Conservation (phyloP, 2,113 vertebrate species). For the Syngnathoides biaculeatus region DNA sequence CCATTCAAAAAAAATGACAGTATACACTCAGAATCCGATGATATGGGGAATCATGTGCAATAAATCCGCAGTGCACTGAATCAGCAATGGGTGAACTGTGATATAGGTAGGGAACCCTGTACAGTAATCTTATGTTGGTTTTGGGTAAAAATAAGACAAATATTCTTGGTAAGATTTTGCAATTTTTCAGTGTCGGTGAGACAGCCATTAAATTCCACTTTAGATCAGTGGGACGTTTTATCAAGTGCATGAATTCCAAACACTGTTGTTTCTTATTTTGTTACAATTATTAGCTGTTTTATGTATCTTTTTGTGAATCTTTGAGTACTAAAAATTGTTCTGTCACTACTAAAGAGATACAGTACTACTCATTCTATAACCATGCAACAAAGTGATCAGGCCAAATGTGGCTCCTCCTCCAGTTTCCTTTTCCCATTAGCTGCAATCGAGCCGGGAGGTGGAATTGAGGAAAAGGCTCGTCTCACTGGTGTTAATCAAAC, state of each 20-base stretch:
- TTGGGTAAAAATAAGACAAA: too few species aligned
- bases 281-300: conserved; percentile 66
- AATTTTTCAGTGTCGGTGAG: not conserved
- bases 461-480: conserved; percentile 38
- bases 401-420: conserved; percentile 95
- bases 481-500: conserved; percentile 79
- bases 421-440: conserved; percentile 79
- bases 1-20: too few species aligned
- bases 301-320: conserved; percentile 69
- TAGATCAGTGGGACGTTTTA: not conserved
- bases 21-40: too few species aligned
- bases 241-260: conserved; percentile 53
- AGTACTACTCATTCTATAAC: conserved; percentile 85
- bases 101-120: too few species aligned
- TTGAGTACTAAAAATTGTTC: conserved; percentile 71
- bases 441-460: conserved; percentile 11
- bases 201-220: conserved; percentile 16
- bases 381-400: conserved; percentile 95
- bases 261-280: conserved; percentile 79
- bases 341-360: conserved; percentile 96
- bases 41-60: too few species aligned
- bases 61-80: too few species aligned
- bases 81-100: too few species aligned
- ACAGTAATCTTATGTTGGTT: too few species aligned
- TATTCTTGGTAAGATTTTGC: too few species aligned